Evolutionary conservation across 2,888 invertebrate species (phyloP).

Genomic region (Colletes collaris): DNA sequence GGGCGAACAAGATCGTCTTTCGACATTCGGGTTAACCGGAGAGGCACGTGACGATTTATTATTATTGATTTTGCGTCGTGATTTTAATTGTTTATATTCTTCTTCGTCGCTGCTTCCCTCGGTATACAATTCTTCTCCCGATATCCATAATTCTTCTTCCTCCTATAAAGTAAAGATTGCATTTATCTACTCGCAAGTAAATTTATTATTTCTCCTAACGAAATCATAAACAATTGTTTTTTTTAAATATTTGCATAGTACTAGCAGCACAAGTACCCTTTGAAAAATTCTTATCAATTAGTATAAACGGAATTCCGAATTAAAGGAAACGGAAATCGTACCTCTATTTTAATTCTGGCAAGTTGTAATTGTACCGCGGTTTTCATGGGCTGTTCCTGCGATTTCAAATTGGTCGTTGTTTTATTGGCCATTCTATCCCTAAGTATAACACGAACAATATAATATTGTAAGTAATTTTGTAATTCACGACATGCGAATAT

Average conservation of each 20-base stretch:
- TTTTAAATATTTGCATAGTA: too few relatives aligned
- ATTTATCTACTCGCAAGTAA: neutral
- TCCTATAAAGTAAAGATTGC: slow-evolving; percentile 72
- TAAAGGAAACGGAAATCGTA: slow-evolving; percentile 30
- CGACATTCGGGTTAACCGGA: slow-evolving; percentile 7
- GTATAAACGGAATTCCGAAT: neutral
- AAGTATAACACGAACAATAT: slow-evolving; percentile 6
- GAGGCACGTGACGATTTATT: slow-evolving; percentile 25
- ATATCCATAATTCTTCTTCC: slow-evolving; percentile 83
- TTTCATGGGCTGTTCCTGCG: slow-evolving; percentile 47
- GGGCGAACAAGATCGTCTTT: slow-evolving; percentile 18
- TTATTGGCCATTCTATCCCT: slow-evolving; percentile 48
- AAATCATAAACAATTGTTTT: too few relatives aligned
- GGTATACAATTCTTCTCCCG: slow-evolving; percentile 83
- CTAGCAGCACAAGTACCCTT: too few relatives aligned
- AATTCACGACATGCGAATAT: slow-evolving; percentile 16
- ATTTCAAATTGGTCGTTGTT: slow-evolving; percentile 25
- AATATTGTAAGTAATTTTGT: slow-evolving; percentile 23
- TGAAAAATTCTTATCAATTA: too few relatives aligned
- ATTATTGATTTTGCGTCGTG: slow-evolving; percentile 32
- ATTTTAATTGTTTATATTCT: slow-evolving; percentile 60
- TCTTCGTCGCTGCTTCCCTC: slow-evolving; percentile 83
- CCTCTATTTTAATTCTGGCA: slow-evolving; percentile 75
- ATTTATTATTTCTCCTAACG: neutral
- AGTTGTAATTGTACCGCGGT: slow-evolving; percentile 71